A percentile compares a stretch with the other conserved stretches of the same genome.
Evolutionary conservation across 1,140 invertebrate species (phyloP).

Genomic region (Tetranychus cinnabarinus): DNA sequence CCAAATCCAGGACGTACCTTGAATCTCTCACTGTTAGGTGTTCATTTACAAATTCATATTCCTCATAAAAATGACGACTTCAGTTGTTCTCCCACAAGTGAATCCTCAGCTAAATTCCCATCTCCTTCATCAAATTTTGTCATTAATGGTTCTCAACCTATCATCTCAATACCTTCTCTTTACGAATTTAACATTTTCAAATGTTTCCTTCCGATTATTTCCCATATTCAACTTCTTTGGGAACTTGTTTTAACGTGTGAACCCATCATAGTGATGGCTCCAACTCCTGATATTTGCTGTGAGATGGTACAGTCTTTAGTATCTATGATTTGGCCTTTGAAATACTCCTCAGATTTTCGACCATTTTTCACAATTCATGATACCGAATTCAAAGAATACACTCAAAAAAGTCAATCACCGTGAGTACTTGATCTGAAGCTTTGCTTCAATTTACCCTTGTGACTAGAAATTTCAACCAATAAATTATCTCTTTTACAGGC

Average conservation of each 20-base stretch:
- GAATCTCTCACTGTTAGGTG: slow-evolving; percentile 58
- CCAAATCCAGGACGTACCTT: slow-evolving; percentile 55
- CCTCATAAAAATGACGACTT: slow-evolving; percentile 2
- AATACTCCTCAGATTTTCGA: slow-evolving; percentile 74
- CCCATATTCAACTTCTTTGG: slow-evolving; percentile 86
- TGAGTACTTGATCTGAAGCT: slow-evolving; percentile 18
- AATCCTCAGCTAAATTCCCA: not conserved
- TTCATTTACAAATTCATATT: slow-evolving; percentile 46
- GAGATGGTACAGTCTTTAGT: slow-evolving; percentile 79
- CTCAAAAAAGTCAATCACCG: slow-evolving; percentile 54
- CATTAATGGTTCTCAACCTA: not conserved
- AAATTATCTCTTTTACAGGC: slow-evolving; percentile 23
- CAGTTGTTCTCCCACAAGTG: not conserved
- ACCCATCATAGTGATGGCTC: slow-evolving; percentile 83
- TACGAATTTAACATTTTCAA: slow-evolving; percentile 15
- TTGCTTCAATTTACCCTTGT: too few species aligned
- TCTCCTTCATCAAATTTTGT: not conserved
- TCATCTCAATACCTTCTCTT: not conserved
- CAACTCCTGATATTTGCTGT: slow-evolving; percentile 70
- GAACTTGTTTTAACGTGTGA: slow-evolving; percentile 60
- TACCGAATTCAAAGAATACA: slow-evolving; percentile 96
- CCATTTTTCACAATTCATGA: slow-evolving; percentile 99
- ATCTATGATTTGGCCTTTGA: slow-evolving; percentile 67
- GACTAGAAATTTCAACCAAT: not conserved
- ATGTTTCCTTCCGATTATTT: slow-evolving; percentile 54